Conservation (phyloP, 2,113 vertebrate genomes). For the Axis porcinus region DNA sequence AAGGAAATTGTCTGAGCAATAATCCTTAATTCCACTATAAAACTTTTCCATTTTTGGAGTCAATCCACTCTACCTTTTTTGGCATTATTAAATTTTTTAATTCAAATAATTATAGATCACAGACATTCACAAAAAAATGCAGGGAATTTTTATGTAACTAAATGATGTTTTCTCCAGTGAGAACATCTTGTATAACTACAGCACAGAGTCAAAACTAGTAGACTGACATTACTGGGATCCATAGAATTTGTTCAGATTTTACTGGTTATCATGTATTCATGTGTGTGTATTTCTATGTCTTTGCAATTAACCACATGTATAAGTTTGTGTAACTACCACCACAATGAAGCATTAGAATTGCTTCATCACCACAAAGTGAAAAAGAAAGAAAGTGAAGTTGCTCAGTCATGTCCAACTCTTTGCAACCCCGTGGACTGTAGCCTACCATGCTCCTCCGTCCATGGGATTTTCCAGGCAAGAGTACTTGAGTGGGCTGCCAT, state of each 20-base stretch:
- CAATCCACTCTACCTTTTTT: neutral
- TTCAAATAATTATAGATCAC: neutral
- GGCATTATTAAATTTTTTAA: neutral
- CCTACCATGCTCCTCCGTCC: too few species aligned
- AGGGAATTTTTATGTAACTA: neutral
- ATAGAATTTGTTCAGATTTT: neutral
- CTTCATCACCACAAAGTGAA: neutral
- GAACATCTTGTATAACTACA: neutral
- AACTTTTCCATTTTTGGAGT: neutral
- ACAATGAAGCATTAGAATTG: neutral
- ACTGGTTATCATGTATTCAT: neutral
- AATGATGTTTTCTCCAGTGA: neutral
- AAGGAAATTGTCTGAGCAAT: neutral
- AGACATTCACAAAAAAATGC: neutral
- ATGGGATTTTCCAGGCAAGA: too few species aligned
- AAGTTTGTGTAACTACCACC: neutral
- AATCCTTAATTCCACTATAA: slow-evolving; percentile 9
- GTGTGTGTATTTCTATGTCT: neutral
- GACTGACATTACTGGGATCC: neutral
- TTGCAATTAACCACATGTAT: neutral
- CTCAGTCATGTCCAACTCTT: too few species aligned
- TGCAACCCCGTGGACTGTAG: too few species aligned
- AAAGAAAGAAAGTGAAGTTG: too few species aligned
- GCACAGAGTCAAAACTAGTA: neutral
- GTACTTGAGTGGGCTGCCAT: too few species aligned